Conservation (phyloP, 2,113 vertebrate species). For the Elephas maximus region DNA sequence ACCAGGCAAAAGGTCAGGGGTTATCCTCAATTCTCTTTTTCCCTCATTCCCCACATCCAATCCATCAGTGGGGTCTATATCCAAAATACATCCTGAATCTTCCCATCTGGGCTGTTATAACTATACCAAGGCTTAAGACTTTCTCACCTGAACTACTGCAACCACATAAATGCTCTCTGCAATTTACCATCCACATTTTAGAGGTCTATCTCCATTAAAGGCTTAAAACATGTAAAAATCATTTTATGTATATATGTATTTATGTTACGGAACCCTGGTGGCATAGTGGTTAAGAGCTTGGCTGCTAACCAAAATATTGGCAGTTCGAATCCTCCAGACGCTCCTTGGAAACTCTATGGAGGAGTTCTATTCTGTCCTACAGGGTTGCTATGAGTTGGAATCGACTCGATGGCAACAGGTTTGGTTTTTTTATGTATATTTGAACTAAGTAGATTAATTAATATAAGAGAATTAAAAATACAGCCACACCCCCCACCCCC, state of each 20-base stretch:
- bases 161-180: not conserved
- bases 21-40: not conserved
- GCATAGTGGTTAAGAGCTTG: too few relatives aligned
- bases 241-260: not conserved
- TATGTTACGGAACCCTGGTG: too few relatives aligned
- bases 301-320: too few relatives aligned
- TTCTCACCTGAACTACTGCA: not conserved
- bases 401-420: too few relatives aligned
- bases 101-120: not conserved
- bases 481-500: not conserved
- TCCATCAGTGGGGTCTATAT: not conserved
- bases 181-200: not conserved
- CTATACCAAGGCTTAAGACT: not conserved
- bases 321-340: too few relatives aligned
- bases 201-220: not conserved
- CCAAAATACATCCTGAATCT: not conserved
- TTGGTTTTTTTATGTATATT: not conserved
- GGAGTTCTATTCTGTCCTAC: too few relatives aligned
- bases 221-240: not conserved
- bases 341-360: too few relatives aligned
- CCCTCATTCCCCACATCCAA: not conserved
- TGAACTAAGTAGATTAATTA: slow-evolving; percentile 29
- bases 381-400: too few relatives aligned
- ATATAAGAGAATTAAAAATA: not conserved
- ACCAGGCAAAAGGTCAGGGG: not conserved